Evolutionary conservation across 1,140 invertebrate genomes (phyloP).

Genomic region (Brachystomella parvula): DNA sequence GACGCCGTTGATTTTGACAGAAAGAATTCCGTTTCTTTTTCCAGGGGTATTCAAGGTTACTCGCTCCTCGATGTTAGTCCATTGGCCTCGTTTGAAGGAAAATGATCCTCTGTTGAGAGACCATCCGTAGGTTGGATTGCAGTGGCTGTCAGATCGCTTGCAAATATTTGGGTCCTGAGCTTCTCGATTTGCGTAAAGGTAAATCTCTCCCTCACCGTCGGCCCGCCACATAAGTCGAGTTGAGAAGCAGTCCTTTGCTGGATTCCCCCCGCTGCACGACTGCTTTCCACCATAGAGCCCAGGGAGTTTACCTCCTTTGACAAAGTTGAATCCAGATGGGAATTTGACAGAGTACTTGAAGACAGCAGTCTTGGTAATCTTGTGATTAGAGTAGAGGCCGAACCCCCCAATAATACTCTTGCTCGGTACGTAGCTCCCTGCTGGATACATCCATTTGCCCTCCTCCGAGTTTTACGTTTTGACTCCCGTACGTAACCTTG

Average conservation of each 20-base stretch:
- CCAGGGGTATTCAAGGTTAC: neutral
- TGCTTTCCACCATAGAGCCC: conserved; percentile 22
- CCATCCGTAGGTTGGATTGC: conserved; percentile 20
- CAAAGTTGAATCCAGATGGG: conserved; percentile 24
- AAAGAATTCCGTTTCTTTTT: neutral
- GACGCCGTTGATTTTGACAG: neutral
- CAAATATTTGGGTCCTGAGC: conserved; percentile 17
- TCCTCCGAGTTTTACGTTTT: conserved; percentile 22
- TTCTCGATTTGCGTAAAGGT: conserved; percentile 21
- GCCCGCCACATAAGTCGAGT: conserved; percentile 21
- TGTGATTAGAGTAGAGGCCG: conserved; percentile 20
- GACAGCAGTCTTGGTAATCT: conserved; percentile 8
- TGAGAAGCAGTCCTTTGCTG: conserved; percentile 18
- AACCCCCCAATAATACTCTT: conserved; percentile 24
- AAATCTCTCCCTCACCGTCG: conserved; percentile 17
- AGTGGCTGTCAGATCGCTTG: conserved; percentile 20
- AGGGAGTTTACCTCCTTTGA: conserved; percentile 15
- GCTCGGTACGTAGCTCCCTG: conserved; percentile 24
- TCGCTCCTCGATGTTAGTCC: conserved; percentile 22
- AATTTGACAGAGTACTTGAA: conserved; percentile 26
- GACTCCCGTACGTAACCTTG: conserved; percentile 15
- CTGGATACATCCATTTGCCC: conserved; percentile 17
- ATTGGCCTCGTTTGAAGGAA: conserved; percentile 10
- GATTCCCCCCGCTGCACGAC: conserved; percentile 15
- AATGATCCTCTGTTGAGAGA: conserved; percentile 24